phyloP scores from a whole-genome alignment of 1,140 invertebrate species.

The Cotesia glomerata region DNA sequence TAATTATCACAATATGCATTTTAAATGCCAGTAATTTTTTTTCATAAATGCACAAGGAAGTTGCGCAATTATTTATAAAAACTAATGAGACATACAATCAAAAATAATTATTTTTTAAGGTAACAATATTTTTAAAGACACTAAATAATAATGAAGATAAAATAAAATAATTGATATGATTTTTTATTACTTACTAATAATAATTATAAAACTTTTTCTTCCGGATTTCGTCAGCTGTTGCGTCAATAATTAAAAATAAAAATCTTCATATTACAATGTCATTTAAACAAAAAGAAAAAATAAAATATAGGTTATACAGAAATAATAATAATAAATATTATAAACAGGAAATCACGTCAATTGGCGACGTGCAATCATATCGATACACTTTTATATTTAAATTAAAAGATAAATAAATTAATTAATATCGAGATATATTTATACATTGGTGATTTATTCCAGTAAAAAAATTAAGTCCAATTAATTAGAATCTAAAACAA shows the following conservation, averaged over 20 bases:
- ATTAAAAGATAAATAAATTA: slow-evolving; percentile 15
- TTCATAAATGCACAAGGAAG: neutral
- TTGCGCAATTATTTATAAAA: neutral
- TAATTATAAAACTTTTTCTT: neutral
- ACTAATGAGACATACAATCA: slow-evolving; percentile 1
- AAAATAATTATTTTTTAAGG: neutral
- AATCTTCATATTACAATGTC: slow-evolving; percentile 2
- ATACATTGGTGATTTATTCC: slow-evolving; percentile 27
- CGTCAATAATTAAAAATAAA: neutral
- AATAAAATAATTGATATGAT: neutral
- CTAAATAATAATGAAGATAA: neutral
- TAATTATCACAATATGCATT: too few relatives aligned
- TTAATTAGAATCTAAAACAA: slow-evolving; percentile 8
- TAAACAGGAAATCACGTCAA: slow-evolving; percentile 21
- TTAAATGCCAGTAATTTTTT: neutral
- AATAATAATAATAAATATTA: too few relatives aligned
- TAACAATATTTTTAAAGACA: neutral
- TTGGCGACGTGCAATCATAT: slow-evolving; percentile 31
- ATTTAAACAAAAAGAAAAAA: neutral
- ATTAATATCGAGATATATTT: slow-evolving; percentile 33
- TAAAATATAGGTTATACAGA: too few relatives aligned
- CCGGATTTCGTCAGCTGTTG: slow-evolving; percentile 5
- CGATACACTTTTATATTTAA: slow-evolving; percentile 31
- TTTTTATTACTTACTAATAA: neutral
- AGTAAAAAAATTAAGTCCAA: neutral